Percentiles rank a stretch among this genome's conserved stretches.
Evolutionary conservation across 2,113 vertebrate species (phyloP).

Genomic region (Leucopsar rothschildi): DNA sequence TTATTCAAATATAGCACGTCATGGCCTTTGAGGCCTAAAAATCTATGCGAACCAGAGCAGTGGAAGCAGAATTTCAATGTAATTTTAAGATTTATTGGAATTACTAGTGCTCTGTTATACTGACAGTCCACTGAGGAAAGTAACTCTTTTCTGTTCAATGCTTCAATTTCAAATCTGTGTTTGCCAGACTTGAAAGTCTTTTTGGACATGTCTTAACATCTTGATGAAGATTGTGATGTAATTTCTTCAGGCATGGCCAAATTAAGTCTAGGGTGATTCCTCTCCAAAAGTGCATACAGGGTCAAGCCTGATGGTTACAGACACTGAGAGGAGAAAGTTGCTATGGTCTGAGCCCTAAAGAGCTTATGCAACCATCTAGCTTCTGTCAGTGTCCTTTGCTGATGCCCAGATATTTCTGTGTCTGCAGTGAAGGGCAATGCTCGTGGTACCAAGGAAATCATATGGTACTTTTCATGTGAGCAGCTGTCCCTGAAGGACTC

Average conservation of each 20-base stretch:
- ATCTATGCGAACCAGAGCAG: not conserved
- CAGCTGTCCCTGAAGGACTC: not conserved
- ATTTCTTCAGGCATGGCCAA: not conserved
- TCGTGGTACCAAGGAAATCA: not conserved
- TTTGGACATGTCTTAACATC: not conserved
- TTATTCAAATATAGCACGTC: not conserved
- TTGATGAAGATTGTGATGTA: not conserved
- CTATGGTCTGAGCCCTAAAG: not conserved
- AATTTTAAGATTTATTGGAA: not conserved
- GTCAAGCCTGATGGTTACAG: not conserved
- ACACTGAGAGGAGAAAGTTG: not conserved
- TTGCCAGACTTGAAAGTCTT: not conserved
- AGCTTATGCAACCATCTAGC: not conserved
- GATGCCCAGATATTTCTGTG: not conserved
- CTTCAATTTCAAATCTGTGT: not conserved
- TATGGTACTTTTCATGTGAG: accelerated
- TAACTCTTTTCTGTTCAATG: not conserved
- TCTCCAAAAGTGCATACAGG: not conserved
- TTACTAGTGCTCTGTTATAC: not conserved
- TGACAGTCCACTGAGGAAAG: not conserved
- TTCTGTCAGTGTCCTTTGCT: not conserved
- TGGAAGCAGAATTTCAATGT: not conserved
- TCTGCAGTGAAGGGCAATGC: not conserved
- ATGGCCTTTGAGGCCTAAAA: not conserved
- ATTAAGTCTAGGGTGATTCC: not conserved